A percentile compares a stretch with the other conserved stretches of the same genome.
These are phyloP conservation scores for Periparus ater DNA, from an alignment of 2,797 vertebrate species.

Conservation along the genomic window DNA sequence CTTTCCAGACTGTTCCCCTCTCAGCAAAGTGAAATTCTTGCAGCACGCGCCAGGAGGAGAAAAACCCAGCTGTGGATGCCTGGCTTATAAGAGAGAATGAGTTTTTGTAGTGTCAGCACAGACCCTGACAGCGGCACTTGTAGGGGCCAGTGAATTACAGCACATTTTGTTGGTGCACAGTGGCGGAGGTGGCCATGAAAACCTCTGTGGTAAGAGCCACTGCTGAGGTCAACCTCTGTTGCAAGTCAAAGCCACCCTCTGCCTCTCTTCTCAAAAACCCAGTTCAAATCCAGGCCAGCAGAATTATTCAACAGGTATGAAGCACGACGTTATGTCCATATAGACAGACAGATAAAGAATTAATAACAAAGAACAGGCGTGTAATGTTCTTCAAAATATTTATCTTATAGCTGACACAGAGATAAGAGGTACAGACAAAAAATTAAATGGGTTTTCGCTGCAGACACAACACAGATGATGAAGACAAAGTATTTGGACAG, in stretches of 20 bases:
- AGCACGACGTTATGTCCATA: background rate
- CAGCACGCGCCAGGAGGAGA: rapidly evolving
- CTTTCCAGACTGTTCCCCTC: background rate
- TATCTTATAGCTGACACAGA: background rate
- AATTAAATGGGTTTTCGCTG: background rate
- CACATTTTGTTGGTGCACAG: background rate
- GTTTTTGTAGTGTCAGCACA: background rate
- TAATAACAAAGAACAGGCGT: background rate
- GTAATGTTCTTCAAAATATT: background rate
- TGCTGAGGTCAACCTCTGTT: background rate
- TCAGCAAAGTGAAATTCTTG: background rate
- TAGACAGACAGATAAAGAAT: background rate
- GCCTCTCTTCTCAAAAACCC: background rate
- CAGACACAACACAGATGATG: background rate
- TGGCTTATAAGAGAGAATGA: background rate
- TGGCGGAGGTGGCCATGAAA: rapidly evolving
- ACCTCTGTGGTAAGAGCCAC: background rate
- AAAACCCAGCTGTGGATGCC: background rate
- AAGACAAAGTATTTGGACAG: background rate
- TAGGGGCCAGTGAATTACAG: background rate
- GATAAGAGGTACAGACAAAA: background rate
- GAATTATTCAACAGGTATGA: background rate
- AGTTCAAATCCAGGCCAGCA: background rate
- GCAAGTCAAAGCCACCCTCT: background rate
- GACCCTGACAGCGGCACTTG: background rate